Evolutionary conservation across 2,888 invertebrate species (phyloP), one percentile per base, ranked within the genome.

Genomic region (Idaea biselata): DNA sequence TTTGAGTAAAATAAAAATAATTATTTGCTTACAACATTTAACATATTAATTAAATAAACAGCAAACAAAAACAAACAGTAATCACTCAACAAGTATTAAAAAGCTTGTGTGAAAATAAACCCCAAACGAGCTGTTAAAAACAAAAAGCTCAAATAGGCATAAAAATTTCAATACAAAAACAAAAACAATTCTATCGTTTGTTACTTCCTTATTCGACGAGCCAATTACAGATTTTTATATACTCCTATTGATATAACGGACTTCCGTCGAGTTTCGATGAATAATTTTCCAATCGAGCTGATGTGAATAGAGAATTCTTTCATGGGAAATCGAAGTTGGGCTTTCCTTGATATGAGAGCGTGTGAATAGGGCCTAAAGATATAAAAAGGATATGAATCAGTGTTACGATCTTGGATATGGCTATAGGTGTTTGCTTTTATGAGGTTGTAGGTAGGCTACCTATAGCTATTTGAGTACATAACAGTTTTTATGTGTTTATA

Each of bases 151-250:
- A 11, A 44, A 44, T 11, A 44, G 44, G 44, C 14, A 44, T 44
- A 44, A 44, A 44, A 44, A 44, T 44, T 44, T 44, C 44, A 44
- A 44, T 44, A 44, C 44, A 44, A 44, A 14, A 44, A 44, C 44
- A 44, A 44, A 44, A 44, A 44, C 44, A 44, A 44, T 44, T 33
- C 32, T 55, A 62, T 61, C 57, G 62, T 65, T 62, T 68, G 66
- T 66, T 73, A 63, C 73, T 65, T 74, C 73, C 78, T 74, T 78
- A 76, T 70, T 68, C 63, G 63, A 71, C 80, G 76, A 69, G 78
- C 86, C 87, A 88, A 88, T 88, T 86, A 88, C 80, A 62, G 79
- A 74, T 79, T 82, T 81, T 77, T 78, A 81, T 76, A 55, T 71
- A 72, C 70, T 67, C 67, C 72, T 68, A 68, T 67, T 75, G 69